Evolutionary conservation across 2,888 invertebrate species (phyloP).

Genomic region (Ditylenchus weischeri): DNA sequence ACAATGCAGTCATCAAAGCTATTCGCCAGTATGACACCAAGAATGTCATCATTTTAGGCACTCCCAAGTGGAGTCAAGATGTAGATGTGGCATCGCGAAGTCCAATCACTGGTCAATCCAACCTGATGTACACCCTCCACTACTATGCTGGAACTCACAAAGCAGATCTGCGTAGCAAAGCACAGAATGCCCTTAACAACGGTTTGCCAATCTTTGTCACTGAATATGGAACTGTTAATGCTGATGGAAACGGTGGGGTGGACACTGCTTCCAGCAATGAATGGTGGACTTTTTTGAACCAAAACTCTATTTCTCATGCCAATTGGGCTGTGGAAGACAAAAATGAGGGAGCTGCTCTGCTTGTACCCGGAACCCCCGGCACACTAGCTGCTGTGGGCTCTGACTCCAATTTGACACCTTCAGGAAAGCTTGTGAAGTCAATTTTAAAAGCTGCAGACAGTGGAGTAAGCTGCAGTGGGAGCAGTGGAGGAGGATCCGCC

Average conservation of each 20-base stretch:
- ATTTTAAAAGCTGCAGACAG: conserved; percentile 5
- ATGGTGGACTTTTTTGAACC: conserved; percentile 27
- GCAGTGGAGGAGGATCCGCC: neutral
- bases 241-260: conserved; percentile 8
- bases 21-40: conserved; percentile 21
- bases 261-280: conserved; percentile 14
- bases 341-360: conserved; percentile 9
- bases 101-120: conserved; percentile 20
- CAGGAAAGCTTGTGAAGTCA: conserved; percentile 17
- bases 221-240: conserved; percentile 27
- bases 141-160: conserved; percentile 26
- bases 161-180: conserved; percentile 3
- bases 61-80: conserved; percentile 23
- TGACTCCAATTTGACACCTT: conserved; percentile 11
- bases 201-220: conserved; percentile 31
- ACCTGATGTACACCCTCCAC: conserved; percentile 28
- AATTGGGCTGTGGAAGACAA: conserved; percentile 16
- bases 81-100: conserved; percentile 25
- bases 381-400: conserved; percentile 13
- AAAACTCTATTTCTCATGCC: conserved; percentile 15
- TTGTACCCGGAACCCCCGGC: conserved; percentile 10
- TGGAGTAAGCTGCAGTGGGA: conserved; percentile 21
- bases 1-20: conserved; percentile 22
- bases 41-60: conserved; percentile 27
- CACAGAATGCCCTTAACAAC: conserved; percentile 24